Conservation (phyloP, 2,888 invertebrate genomes). For the Dryocosmus kuriphilus region DNA sequence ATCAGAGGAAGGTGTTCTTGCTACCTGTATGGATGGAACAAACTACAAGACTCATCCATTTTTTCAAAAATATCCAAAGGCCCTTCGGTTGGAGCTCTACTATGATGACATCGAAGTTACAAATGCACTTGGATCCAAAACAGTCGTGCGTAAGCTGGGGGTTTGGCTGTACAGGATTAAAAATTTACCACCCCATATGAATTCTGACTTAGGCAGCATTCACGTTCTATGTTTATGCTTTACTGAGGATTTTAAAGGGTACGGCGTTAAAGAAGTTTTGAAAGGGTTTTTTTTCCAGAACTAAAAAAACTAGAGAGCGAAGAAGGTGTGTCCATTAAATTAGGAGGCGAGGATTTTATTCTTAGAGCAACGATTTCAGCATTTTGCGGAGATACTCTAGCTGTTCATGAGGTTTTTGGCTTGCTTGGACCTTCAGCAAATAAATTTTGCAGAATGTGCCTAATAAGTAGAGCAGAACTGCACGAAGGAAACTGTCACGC, state of each 20-base stretch:
- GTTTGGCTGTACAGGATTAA: no score
- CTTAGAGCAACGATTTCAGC: conserved; percentile 48
- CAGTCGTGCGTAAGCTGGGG: conserved; percentile 51
- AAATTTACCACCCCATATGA: no score
- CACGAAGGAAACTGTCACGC: background rate
- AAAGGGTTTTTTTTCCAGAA: conserved; percentile 49
- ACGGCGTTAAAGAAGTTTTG: conserved; percentile 44
- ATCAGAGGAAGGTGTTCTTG: conserved; percentile 46
- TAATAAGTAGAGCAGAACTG: background rate
- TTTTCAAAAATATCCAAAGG: conserved; percentile 39
- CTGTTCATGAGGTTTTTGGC: conserved; percentile 52
- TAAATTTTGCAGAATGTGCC: conserved; percentile 19
- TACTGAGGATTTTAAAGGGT: conserved; percentile 46
- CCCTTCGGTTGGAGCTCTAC: conserved; percentile 48
- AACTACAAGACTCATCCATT: conserved; percentile 43
- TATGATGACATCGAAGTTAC: conserved; percentile 56
- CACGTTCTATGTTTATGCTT: conserved; percentile 45
- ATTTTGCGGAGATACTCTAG: conserved; percentile 53
- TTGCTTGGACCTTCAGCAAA: conserved; percentile 50
- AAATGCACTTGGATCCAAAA: conserved; percentile 55
- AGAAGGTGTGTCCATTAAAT: conserved; percentile 45
- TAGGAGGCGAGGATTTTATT: conserved; percentile 44
- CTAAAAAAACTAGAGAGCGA: conserved; percentile 53
- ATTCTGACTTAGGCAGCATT: conserved; percentile 53
- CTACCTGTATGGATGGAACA: conserved; percentile 49